A percentile compares a stretch with the other conserved stretches of the same genome.
These are phyloP conservation scores for Arizona elegans DNA, from an alignment of 2,113 vertebrate species.

Conservation along the genomic window DNA sequence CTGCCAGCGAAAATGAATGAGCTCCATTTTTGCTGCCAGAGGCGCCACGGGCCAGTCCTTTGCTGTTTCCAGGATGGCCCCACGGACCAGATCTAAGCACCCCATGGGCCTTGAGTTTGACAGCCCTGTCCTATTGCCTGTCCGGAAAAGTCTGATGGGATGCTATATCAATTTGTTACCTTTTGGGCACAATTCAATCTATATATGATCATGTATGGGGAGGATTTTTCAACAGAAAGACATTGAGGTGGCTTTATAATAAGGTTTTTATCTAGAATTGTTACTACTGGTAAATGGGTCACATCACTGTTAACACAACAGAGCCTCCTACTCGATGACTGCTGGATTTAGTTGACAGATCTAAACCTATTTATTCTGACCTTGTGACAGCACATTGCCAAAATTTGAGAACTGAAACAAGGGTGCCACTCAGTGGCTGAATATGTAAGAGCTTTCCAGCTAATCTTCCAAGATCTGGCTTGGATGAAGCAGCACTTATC, in stretches of 20 bases:
- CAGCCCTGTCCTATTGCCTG: neutral
- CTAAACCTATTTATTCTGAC: neutral
- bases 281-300: neutral
- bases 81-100: too few relatives aligned
- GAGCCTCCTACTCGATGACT: neutral
- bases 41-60: too few relatives aligned
- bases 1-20: too few relatives aligned
- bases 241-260: neutral
- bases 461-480: neutral
- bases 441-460: neutral
- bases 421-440: neutral
- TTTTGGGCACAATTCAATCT: neutral
- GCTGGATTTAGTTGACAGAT: neutral
- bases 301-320: neutral
- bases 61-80: too few relatives aligned
- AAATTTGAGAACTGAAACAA: neutral
- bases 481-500: neutral
- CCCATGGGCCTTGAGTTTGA: too few relatives aligned
- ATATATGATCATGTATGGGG: neutral
- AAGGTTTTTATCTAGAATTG: neutral
- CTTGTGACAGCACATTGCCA: neutral
- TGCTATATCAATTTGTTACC: neutral
- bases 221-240: neutral
- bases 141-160: neutral
- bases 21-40: too few relatives aligned